Evolutionary conservation across 1,140 invertebrate species (phyloP).

Genomic region (Nasonia vitripennis): DNA sequence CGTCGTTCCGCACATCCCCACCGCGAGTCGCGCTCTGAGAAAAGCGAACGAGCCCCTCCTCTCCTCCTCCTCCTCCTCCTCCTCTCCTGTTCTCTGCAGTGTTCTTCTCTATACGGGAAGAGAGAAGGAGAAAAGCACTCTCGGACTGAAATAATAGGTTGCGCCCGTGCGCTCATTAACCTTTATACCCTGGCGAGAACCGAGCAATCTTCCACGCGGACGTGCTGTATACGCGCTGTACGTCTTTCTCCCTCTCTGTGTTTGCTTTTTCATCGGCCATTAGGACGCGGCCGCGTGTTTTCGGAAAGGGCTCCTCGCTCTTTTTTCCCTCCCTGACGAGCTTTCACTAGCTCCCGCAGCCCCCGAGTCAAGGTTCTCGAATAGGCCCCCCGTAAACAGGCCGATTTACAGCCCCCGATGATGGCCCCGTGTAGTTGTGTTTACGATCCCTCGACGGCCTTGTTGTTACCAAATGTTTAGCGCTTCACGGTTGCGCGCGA

Average conservation of each 20-base stretch:
- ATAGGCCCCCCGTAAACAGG: not conserved
- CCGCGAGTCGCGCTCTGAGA: constrained; percentile 3
- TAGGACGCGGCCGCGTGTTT: constrained; percentile 15
- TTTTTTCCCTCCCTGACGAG: not conserved
- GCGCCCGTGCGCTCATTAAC: constrained; percentile 75
- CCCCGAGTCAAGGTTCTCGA: not conserved
- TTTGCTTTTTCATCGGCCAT: constrained; percentile 49
- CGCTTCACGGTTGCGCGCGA: not conserved
- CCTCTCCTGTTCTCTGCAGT: too few species aligned
- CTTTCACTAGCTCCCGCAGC: not conserved
- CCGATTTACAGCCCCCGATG: not conserved
- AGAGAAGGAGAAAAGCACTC: constrained; percentile 45
- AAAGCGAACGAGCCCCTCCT: constrained; percentile 47
- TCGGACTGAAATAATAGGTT: constrained; percentile 74
- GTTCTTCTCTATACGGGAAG: constrained; percentile 49
- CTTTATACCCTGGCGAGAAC: constrained; percentile 72
- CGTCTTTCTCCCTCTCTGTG: not conserved
- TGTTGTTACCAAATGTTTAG: not conserved
- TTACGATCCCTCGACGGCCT: not conserved
- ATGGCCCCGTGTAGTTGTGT: not conserved
- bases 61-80: constrained; percentile 53
- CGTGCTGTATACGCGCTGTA: constrained; percentile 39
- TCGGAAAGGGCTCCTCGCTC: not conserved
- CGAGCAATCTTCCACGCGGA: constrained; percentile 62
- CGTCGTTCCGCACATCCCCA: constrained; percentile 29